These are phyloP conservation scores for Drosophila lacertosa DNA, from an alignment of 1,140 invertebrate genomes.

Conservation along the genomic window DNA sequence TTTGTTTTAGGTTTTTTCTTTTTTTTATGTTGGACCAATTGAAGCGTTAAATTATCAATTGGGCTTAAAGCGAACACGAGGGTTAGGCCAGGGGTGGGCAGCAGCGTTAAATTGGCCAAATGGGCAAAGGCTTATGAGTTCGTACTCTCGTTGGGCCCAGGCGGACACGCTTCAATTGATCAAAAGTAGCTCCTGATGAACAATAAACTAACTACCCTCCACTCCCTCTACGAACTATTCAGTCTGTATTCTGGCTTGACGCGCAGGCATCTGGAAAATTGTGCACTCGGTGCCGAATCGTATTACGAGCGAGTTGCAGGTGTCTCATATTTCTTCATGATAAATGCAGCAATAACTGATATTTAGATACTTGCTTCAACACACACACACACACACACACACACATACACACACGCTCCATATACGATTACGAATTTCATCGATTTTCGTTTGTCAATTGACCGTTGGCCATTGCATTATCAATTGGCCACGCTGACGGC, in stretches of 20 bases:
- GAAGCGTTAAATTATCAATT: constrained; percentile 82
- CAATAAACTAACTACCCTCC: constrained; percentile 14
- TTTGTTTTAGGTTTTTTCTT: constrained; percentile 41
- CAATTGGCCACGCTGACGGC: constrained; percentile 55
- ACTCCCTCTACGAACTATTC: background rate
- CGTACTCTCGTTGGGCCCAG: constrained; percentile 21
- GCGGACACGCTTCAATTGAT: constrained; percentile 72
- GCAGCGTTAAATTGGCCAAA: constrained; percentile 77
- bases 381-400: constrained; percentile 1
- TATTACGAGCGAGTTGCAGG: constrained; percentile 45
- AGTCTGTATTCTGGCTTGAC: background rate
- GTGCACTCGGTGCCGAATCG: constrained; percentile 57
- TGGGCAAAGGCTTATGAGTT: constrained; percentile 45
- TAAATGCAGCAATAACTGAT: constrained; percentile 23
- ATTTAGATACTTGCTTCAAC: constrained; percentile 26
- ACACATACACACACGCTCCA: constrained; percentile 21
- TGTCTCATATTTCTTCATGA: constrained; percentile 47
- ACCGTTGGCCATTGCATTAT: constrained; percentile 58
- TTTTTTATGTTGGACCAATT: constrained; percentile 56
- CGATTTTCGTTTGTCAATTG: constrained; percentile 62
- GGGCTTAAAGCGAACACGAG: constrained; percentile 55
- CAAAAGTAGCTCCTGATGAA: constrained; percentile 60
- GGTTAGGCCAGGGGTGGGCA: constrained; percentile 42
- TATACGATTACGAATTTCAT: constrained; percentile 61
- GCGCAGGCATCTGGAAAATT: constrained; percentile 75